Percentiles rank a stretch among this genome's conserved stretches.
These are phyloP conservation scores for Temnothorax unifasciatus DNA, from an alignment of 2,888 invertebrate species.

Conservation along the genomic window DNA sequence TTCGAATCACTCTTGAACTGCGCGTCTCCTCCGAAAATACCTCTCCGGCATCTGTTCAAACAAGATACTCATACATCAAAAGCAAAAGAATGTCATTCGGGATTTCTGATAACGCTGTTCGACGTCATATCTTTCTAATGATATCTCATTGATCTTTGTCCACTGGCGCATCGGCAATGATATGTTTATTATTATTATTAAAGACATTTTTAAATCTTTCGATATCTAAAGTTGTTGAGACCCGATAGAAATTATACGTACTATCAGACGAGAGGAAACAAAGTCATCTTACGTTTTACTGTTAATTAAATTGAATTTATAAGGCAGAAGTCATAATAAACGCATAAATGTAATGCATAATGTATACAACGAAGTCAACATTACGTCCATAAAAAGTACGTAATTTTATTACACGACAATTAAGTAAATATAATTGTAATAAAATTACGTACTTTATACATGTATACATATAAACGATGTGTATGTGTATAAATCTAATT, in stretches of 20 bases:
- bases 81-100: background rate
- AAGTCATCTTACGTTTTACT: background rate
- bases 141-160: conserved; percentile 27
- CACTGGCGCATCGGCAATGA: background rate
- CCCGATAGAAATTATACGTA: background rate
- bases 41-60: conserved; percentile 52
- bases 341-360: background rate
- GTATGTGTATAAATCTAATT: no score
- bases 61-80: background rate
- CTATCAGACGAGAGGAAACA: background rate
- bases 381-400: background rate
- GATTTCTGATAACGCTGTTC: conserved; percentile 24
- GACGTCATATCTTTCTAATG: conserved; percentile 1
- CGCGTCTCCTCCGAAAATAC: background rate
- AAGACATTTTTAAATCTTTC: background rate
- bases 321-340: background rate
- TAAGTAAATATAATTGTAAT: background rate
- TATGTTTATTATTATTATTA: conserved; percentile 10
- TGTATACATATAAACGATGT: no score
- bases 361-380: background rate
- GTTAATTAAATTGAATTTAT: background rate
- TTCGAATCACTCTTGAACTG: conserved; percentile 20
- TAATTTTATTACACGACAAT: background rate
- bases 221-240: background rate
- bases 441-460: no score